phyloP scores from a whole-genome alignment of 1,140 invertebrate species.

The Heliconius congener region DNA sequence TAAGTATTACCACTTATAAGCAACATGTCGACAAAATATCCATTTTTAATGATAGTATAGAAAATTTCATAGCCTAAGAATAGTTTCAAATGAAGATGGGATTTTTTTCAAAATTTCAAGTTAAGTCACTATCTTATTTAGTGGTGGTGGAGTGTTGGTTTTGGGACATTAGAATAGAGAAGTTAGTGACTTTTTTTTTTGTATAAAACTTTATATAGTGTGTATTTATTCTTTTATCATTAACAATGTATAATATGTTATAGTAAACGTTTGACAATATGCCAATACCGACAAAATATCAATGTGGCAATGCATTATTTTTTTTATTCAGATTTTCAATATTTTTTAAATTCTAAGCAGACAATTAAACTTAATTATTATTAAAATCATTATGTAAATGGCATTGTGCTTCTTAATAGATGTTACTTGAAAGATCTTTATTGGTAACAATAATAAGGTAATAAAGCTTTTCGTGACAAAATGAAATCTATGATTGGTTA shows the following conservation, averaged over 20 bases:
- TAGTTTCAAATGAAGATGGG: constrained; percentile 25
- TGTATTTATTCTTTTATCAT: background rate
- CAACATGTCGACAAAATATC: constrained; percentile 26
- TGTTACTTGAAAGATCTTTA: no score
- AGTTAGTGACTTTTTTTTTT: constrained; percentile 15
- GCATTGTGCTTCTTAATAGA: no score
- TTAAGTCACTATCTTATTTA: constrained; percentile 30
- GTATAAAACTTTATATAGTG: background rate
- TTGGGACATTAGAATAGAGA: constrained; percentile 4
- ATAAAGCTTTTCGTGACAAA: no score
- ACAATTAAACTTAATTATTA: no score
- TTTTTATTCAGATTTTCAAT: no score
- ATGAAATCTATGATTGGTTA: no score
- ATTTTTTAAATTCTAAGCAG: no score
- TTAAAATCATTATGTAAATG: no score
- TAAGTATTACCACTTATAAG: background rate
- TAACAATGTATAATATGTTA: background rate
- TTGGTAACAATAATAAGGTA: no score
- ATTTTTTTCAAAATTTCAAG: constrained; percentile 20
- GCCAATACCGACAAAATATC: no score
- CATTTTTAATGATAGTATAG: constrained; percentile 21
- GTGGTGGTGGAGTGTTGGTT: constrained; percentile 23
- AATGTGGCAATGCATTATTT: no score
- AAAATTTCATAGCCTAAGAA: constrained; percentile 25
- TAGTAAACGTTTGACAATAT: background rate